phyloP scores from a whole-genome alignment of 2,797 vertebrate species.

The Phataginus tetradactyla region DNA sequence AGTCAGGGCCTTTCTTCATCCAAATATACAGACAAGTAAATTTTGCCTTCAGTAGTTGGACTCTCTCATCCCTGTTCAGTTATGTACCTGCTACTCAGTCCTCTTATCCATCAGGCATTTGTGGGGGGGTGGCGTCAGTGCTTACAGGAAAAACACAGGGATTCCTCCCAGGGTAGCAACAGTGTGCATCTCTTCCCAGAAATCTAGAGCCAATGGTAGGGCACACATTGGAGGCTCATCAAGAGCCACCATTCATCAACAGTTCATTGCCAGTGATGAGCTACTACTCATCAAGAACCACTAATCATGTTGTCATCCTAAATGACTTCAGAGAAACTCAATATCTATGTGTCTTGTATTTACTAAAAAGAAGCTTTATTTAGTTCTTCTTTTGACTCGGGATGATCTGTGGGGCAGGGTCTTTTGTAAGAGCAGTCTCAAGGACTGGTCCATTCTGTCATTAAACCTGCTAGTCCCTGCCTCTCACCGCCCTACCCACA shows the following conservation, averaged over 20 bases:
- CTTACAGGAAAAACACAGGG: neutral
- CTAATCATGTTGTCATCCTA: neutral
- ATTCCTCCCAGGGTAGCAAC: neutral
- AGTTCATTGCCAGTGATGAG: neutral
- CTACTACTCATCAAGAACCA: neutral
- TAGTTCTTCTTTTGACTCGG: neutral
- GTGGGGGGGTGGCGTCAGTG: neutral
- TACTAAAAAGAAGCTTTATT: conserved; percentile 14
- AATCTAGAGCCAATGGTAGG: neutral
- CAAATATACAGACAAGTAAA: neutral
- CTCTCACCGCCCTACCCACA: neutral
- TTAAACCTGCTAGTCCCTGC: neutral
- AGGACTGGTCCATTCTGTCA: neutral
- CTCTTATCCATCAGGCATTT: neutral
- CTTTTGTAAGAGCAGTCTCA: neutral
- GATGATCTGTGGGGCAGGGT: neutral
- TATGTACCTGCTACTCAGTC: neutral
- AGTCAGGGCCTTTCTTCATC: neutral
- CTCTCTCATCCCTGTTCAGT: neutral
- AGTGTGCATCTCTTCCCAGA: neutral
- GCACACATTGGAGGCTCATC: neutral
- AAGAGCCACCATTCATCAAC: neutral
- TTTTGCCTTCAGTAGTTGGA: neutral
- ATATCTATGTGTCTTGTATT: neutral
- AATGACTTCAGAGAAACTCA: neutral